phyloP scores from a whole-genome alignment of 2,113 vertebrate species.

The human (Homo sapiens) region DNA sequence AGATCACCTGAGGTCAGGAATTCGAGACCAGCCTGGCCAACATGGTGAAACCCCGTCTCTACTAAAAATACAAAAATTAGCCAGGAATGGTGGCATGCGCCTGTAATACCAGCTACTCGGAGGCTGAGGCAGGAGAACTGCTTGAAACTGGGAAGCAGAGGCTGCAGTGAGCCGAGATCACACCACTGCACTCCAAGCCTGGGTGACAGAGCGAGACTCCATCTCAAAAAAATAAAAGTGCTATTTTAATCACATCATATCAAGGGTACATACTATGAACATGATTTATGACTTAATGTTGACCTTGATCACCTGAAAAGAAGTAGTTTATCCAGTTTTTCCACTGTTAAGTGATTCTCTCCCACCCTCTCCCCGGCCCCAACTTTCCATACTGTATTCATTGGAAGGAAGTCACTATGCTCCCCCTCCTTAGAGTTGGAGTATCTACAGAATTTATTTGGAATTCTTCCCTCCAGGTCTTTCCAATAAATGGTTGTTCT shows the following conservation, averaged over 20 bases:
- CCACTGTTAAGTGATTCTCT: neutral
- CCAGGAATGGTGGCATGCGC: too few relatives aligned
- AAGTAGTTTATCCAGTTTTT: neutral
- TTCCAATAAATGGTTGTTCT: neutral
- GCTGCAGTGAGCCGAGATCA: too few relatives aligned
- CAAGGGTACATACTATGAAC: neutral
- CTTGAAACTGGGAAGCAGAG: too few relatives aligned
- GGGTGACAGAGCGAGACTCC: too few relatives aligned
- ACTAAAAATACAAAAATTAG: too few relatives aligned
- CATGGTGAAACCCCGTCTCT: too few relatives aligned
- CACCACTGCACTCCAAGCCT: too few relatives aligned
- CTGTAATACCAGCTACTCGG: too few relatives aligned
- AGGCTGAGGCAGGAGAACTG: too few relatives aligned
- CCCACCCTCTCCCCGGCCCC: neutral
- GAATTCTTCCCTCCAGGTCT: constrained; percentile 29
- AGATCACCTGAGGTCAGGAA: too few relatives aligned
- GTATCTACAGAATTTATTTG: neutral
- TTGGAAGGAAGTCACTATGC: neutral
- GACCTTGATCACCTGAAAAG: neutral
- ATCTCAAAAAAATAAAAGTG: neutral
- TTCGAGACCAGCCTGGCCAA: too few relatives aligned
- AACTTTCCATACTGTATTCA: neutral
- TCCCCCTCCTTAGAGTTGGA: neutral
- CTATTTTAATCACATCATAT: constrained; percentile 15
- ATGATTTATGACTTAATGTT: neutral